Evolutionary conservation across 2,113 vertebrate genomes (phyloP), one percentile per base, ranked within the genome.

Genomic region (Arizona elegans): DNA sequence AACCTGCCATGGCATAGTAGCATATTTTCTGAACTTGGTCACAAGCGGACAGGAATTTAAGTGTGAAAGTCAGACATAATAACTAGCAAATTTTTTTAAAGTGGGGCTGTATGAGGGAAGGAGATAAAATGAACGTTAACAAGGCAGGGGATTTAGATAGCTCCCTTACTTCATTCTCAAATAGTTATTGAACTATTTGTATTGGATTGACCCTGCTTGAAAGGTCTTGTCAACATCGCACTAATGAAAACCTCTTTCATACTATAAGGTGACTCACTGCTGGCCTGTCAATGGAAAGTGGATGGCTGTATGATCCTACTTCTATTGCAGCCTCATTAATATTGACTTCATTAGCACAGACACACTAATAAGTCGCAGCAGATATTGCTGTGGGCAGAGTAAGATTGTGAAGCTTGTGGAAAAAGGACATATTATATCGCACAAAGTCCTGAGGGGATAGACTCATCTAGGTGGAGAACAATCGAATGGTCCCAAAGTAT

Each of bases 231-330:
- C 75, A 90, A 86, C 47, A 65, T 21, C 3, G 89, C 56, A 59
- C 56, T 93, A 93, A 93, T 93, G 92, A 87, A 75, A 91, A n/a
- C 26, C 3, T 43, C 21, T 56, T 43, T 52, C 26, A 33, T 62
- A 56, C 85, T 12, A 13, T 12, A 17, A 38, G 8, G n/a, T 93
- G 89, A 93, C 23, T 93, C 92, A 90, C 10, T 10, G 88, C 70
- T 38, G 53, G 47, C 47, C 26, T 90, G n/a, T 93, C 81, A 33
- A 93, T 87, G 81, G n/a, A 93, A 85, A 47, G 89, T 93, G 81
- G 92, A 56, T 11, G 56, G 47, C 81, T 54, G 50, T 62, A 50
- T 87, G 92, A 81, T 54, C 89, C 86, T 26, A 53, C 12, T 43
- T 54, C 54, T 62, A 24, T 38, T 17, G 5, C 5, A 23, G 56